Evolutionary conservation across 2,113 vertebrate genomes (phyloP).

Genomic region (Lampris megalopsis): DNA sequence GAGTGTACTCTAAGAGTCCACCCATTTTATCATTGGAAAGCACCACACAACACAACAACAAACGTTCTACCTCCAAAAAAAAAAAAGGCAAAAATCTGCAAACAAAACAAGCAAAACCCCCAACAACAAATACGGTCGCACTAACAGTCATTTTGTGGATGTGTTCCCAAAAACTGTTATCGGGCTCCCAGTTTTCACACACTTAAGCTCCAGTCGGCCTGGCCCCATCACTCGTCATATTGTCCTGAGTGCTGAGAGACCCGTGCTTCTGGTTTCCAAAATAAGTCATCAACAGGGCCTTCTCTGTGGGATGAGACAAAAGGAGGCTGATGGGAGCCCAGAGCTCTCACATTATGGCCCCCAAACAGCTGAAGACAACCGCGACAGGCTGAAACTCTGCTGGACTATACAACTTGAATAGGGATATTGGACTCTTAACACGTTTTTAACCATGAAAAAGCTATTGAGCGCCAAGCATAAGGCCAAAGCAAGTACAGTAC

Average conservation of each 20-base stretch:
- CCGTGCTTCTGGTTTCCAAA: conserved; percentile 81
- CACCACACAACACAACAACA: conserved; percentile 31
- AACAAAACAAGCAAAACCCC: conserved; percentile 26
- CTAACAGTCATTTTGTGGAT: conserved; percentile 67
- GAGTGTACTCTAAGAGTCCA: conserved; percentile 9
- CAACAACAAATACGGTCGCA: conserved; percentile 57
- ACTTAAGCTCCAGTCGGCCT: conserved; percentile 78
- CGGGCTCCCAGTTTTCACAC: conserved; percentile 81
- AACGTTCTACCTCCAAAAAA: conserved; percentile 22
- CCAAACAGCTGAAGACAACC: conserved; percentile 81
- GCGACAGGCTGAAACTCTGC: conserved; percentile 66
- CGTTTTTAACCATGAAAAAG: conserved; percentile 71
- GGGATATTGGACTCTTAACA: conserved; percentile 69
- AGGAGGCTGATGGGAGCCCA: conserved; percentile 70
- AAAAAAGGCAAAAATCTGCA: conserved; percentile 33
- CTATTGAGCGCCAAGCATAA: conserved; percentile 57
- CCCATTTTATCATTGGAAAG: conserved; percentile 37
- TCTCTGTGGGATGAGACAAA: conserved; percentile 72
- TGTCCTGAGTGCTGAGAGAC: conserved; percentile 79
- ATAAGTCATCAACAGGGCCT: conserved; percentile 82
- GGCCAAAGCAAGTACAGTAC: conserved; percentile 71
- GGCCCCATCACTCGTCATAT: conserved; percentile 82
- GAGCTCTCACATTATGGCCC: conserved; percentile 73
- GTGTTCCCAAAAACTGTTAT: conserved; percentile 81
- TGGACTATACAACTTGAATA: conserved; percentile 63